A percentile compares a stretch with the other conserved stretches of the same genome.
These are phyloP conservation scores for Edolisoma coerulescens DNA, from an alignment of 2,113 vertebrate species.

Conservation along the genomic window DNA sequence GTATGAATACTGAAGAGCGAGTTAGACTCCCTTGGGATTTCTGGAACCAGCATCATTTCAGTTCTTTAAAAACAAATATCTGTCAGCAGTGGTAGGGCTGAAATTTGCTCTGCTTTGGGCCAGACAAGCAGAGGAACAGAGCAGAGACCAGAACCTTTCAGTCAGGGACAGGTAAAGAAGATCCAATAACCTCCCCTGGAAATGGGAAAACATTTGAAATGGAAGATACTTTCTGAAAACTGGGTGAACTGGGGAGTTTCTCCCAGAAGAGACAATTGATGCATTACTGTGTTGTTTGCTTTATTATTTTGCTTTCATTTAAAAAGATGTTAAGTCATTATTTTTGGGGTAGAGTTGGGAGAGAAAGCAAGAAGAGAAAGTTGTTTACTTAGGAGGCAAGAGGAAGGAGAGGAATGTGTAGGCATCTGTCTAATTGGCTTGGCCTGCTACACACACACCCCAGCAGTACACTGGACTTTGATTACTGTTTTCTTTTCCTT, in stretches of 20 bases:
- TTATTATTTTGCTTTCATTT: neutral
- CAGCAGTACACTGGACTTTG: neutral
- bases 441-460: neutral
- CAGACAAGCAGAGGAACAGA: neutral
- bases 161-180: neutral
- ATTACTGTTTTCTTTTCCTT: neutral
- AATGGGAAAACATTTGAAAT: neutral
- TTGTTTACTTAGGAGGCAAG: neutral
- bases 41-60: neutral
- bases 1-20: neutral
- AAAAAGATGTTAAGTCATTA: neutral
- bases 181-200: neutral
- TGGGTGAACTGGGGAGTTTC: neutral
- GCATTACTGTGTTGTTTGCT: neutral
- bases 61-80: neutral
- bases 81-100: neutral
- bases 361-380: neutral
- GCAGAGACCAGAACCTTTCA: neutral
- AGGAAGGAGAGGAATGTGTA: neutral
- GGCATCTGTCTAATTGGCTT: neutral
- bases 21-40: neutral
- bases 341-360: neutral
- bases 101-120: neutral
- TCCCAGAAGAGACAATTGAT: neutral
- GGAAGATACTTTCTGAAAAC: neutral